Base-by-base conservation (phyloP, 2,888 invertebrate species). In the Rotaria sp. region DNA sequence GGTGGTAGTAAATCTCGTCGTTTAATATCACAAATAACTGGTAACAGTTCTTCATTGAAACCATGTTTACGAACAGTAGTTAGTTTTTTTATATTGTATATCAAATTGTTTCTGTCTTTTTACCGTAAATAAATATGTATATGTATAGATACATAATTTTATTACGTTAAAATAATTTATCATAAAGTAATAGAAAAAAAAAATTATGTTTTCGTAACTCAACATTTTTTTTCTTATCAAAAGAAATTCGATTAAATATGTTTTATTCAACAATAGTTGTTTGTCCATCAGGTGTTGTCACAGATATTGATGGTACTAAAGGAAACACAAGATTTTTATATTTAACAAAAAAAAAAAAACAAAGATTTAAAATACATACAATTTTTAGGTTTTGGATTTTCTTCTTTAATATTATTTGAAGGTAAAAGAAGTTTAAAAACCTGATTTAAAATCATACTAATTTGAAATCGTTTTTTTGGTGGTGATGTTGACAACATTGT, bases 1-100 rank as follows among this genome's bases (percentile, higher is more conserved):
- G 80, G 26, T 35, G 67, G 67, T 38, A 67, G 67, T 45, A 80
- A 80, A 45, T 80, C 80, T 13, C 80, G 80, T 80, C 80, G 80
- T 80, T 15, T 80, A 41, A 80, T 80, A 41, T 45, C 80, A 13
- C 80, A 80, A 21, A 67, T 67, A 21, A 67, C 8, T 15, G 35
- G 35, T 35, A 67, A 67, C 4, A 30, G 35, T 18, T 67, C 67
- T 18, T 67, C 21, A 35, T 67, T 21, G 21, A 67, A 67, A 67
- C 35, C 67, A 67, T 67, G 21, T 38, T 67, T 67, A 35, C 18
- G 67, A 67, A 67, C 67, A 67, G 67, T 67, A 67, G 67, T 67
- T 35, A 35, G 21, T 67, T 35, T 67, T 59, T 67, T 67, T 35
- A 67, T 67, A 67, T 67, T 35, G 35, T 67, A 38, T 67, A 67